These are phyloP conservation scores for Pristiophorus japonicus DNA, from an alignment of 2,113 vertebrate species.

Conservation along the genomic window DNA sequence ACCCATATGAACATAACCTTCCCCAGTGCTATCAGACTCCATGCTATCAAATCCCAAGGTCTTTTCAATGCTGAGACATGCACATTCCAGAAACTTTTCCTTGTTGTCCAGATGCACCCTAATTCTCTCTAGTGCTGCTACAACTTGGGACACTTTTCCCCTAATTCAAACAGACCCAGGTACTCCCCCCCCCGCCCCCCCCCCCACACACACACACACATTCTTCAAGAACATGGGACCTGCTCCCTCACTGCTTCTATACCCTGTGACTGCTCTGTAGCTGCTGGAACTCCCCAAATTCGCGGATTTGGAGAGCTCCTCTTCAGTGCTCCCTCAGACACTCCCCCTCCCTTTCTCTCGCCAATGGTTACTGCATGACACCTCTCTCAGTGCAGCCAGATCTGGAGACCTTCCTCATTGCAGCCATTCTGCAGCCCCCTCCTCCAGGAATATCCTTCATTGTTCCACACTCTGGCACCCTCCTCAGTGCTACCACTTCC, in stretches of 20 bases:
- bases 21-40: not conserved
- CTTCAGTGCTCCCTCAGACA: too few species aligned
- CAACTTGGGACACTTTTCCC: not conserved
- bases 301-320: not conserved
- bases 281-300: not conserved
- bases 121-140: not conserved
- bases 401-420: not conserved
- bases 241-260: too few species aligned
- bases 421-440: not conserved
- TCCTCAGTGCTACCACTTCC: too few species aligned
- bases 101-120: not conserved
- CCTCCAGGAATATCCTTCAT: not conserved
- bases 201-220: too few species aligned
- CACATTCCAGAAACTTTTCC: not conserved
- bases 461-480: not conserved
- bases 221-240: not conserved
- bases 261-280: not conserved
- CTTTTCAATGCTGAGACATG: not conserved
- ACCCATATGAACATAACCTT: not conserved
- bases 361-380: not conserved
- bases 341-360: too few species aligned
- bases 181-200: not conserved
- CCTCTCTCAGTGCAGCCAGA: not conserved
- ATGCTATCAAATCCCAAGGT: too few species aligned
- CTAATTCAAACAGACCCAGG: not conserved